Evolutionary conservation across 1,140 invertebrate species (phyloP).

Genomic region (Conopomorpha cramerella): DNA sequence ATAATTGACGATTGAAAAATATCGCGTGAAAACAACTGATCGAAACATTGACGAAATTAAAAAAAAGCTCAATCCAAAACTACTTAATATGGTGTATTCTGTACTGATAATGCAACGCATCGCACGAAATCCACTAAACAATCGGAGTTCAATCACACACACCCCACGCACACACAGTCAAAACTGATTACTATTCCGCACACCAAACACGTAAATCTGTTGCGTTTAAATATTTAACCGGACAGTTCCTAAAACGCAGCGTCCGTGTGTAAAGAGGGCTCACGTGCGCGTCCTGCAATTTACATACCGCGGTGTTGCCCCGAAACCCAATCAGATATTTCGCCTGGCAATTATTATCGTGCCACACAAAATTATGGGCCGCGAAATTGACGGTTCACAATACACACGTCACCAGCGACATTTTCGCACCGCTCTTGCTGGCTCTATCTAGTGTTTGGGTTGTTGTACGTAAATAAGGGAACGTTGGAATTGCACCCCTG

Average conservation of each 20-base stretch:
- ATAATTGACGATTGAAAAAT: too few relatives aligned
- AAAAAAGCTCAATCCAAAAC: too few relatives aligned
- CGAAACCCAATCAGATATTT: neutral
- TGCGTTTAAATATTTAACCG: slow-evolving; percentile 54
- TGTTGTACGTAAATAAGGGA: too few relatives aligned
- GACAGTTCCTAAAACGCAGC: slow-evolving; percentile 44
- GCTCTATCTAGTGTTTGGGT: too few relatives aligned
- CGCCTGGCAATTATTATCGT: neutral
- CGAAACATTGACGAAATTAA: too few relatives aligned
- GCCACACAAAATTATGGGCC: neutral
- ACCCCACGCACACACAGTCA: slow-evolving; percentile 37
- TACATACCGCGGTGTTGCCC: neutral
- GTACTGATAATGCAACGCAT: too few relatives aligned
- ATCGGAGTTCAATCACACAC: too few relatives aligned
- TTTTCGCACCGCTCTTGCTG: too few relatives aligned
- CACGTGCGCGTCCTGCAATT: neutral
- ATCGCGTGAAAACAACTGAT: too few relatives aligned
- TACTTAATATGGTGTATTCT: too few relatives aligned
- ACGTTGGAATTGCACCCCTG: neutral
- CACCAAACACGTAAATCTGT: slow-evolving; percentile 47
- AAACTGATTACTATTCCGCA: slow-evolving; percentile 45
- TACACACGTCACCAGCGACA: too few relatives aligned
- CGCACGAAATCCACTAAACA: too few relatives aligned
- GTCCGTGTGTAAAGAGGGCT: slow-evolving; percentile 11
- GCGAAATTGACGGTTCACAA: neutral